Base-by-base conservation (phyloP, 1,140 invertebrate genomes). In the Ips typographus region DNA sequence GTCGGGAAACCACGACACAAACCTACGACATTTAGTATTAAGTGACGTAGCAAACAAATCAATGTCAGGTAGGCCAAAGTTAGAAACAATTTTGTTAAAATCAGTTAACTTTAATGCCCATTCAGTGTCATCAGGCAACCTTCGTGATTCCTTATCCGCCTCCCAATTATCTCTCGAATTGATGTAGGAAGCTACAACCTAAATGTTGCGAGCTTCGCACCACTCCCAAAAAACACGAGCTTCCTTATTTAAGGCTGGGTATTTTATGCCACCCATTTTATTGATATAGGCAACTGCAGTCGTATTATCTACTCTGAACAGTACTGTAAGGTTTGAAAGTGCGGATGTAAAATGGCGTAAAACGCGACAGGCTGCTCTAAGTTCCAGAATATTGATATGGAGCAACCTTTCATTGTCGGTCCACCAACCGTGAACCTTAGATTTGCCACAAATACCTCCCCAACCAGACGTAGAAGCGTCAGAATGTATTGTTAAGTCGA, bases 201-300 rank as follows among this genome's bases (percentile, higher is more conserved):
- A 73, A 37, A 77, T 22, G 36, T 74, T 69, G n/a, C 73, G 49
- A 64, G 22, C 38, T 71, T 78, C 76, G 69, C 76, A 78, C 73
- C 74, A 78, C n/a, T 74, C 44, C 74, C 74, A 76, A 51, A 79
- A 6, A 36, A 2, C 6, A 55, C 53, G 53, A 6, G 53, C 2
- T 6, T 36, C 2, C 6, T 2, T 22, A n/a, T n/a, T 55, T 38
- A 55, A 55, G 7, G n/a, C 37, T 55, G 53, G 53, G n/a, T 55
- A 55, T 22, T 38, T 22, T 22, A 55, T 37, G 38, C 53, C 37
- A 5, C 2, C 53, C 53, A 55, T 55, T 3, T 55, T 55, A 38
- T 55, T 55, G 1, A 55, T 38, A 7, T 55, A 55, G 1, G 53
- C 53, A 22, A 55, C 6, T 2, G 53, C 53, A 6, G 53, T 55